Conservation (phyloP, 1,140 invertebrate species). For the Wiebesia pumilae region DNA sequence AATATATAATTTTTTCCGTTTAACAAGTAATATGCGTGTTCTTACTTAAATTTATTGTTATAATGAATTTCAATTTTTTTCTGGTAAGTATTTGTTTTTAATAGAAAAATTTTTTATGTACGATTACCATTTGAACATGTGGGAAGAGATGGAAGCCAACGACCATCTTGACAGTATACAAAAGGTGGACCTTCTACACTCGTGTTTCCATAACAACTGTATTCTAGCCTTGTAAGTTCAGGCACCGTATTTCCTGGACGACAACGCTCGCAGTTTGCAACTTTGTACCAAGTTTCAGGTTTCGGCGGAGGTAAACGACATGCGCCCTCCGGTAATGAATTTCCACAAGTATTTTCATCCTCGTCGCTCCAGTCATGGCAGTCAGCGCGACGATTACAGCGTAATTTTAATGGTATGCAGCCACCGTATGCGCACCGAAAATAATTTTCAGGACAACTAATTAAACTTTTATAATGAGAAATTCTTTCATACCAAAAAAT, state of each 20-base stretch:
- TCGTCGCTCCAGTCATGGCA: conserved; percentile 80
- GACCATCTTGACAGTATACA: conserved; percentile 60
- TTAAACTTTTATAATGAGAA: background rate
- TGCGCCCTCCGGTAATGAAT: conserved; percentile 51
- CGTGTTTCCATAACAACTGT: conserved; percentile 55
- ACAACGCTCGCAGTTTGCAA: conserved; percentile 56
- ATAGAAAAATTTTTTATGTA: background rate
- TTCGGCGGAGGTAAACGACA: conserved; percentile 58
- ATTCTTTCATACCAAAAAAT: background rate
- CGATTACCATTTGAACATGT: conserved; percentile 51
- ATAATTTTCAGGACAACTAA: conserved; percentile 66
- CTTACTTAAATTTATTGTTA: no score
- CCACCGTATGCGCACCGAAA: conserved; percentile 77
- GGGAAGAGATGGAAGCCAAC: conserved; percentile 61
- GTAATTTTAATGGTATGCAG: conserved; percentile 79
- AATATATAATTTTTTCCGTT: no score
- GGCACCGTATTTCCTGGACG: conserved; percentile 62
- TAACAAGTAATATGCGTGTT: no score
- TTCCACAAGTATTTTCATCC: conserved; percentile 52
- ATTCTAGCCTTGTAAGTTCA: conserved; percentile 61
- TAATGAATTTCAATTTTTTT: no score
- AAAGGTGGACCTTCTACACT: conserved; percentile 59
- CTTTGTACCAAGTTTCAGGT: conserved; percentile 55
- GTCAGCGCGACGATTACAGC: conserved; percentile 80
- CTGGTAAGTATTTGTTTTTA: background rate